Evolutionary conservation across 2,797 vertebrate species (phyloP), one percentile per base, ranked within the genome.

Genomic region (Masticophis lateralis): DNA sequence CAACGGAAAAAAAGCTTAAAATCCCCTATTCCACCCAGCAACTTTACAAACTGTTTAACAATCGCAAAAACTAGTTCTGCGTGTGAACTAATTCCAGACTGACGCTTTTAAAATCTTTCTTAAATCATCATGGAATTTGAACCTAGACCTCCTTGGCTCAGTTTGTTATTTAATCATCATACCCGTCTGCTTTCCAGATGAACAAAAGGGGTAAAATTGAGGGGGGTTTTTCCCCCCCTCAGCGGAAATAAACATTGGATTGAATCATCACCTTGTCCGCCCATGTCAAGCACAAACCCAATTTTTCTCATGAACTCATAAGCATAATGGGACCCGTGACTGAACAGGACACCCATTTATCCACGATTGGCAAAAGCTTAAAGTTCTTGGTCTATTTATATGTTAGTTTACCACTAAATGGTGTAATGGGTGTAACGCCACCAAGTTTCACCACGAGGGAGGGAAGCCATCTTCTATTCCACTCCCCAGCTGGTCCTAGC

Each of bases 351-450:
- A 90, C 90, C 88, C 95, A 95, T 95, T 95, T 94, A 92, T 87
- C n/a, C 95, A 66, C 1, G 94, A 83, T 94, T 87, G 94, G 92
- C 60, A 86, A 93, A 94, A 91, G 95, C 91, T 93, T 93, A 94
- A 88, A 94, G 96, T 97, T 94, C 94, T 95, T 92, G 92, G 93
- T 92, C 93, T 96, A 93, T 96, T 96, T 96, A 94, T 93, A 93
- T 1, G 94, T 88, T 89, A 96, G 96, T 96, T 97, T 88, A 92
- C 88, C 60, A 47, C 55, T 94, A 69, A 22, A 95, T 91, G 94
- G 95, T 18, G 90, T 55, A n/a, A 91, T 93, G 95, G 95, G 95
- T 93, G 96, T 96, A 96, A 95, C 95, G 32, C 95, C 96, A 79
- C 63, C 22, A 60, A 47, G 66, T 94, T 0, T 74, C 94, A 87